Evolutionary conservation across 2,113 vertebrate genomes (phyloP).

Genomic region (Melospiza melodia): DNA sequence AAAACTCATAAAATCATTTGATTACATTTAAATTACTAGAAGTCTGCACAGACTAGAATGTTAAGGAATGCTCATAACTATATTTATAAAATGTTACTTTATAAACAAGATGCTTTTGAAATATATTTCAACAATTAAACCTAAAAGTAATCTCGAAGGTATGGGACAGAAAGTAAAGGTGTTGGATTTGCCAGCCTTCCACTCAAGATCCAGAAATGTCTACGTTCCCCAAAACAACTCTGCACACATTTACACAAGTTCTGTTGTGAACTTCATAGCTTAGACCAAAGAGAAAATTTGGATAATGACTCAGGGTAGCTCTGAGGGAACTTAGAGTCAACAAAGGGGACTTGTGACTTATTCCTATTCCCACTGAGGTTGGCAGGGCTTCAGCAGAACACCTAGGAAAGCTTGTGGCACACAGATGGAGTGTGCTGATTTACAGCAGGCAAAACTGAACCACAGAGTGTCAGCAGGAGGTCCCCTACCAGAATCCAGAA

Average conservation of each 20-base stretch:
- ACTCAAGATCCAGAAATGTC: not conserved
- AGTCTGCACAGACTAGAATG: not conserved
- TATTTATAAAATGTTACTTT: not conserved
- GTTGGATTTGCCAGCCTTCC: not conserved
- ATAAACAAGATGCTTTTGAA: conserved; percentile 11
- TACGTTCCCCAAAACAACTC: not conserved
- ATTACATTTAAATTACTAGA: not conserved
- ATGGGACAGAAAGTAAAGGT: not conserved
- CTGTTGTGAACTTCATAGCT: not conserved
- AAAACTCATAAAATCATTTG: not conserved
- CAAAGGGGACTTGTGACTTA: not conserved
- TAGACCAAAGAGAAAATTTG: not conserved
- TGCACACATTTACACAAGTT: not conserved
- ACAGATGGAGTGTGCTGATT: fast-evolving
- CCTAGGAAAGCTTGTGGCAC: not conserved
- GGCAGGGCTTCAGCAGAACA: not conserved
- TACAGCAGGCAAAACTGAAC: not conserved
- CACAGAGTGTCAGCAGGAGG: not conserved
- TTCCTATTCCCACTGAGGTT: not conserved
- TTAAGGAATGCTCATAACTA: not conserved
- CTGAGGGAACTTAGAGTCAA: not conserved
- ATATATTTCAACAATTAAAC: not conserved
- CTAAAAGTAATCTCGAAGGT: not conserved
- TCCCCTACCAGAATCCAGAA: not conserved
- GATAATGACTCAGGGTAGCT: not conserved